phyloP scores from a whole-genome alignment of 2,797 vertebrate genomes.

The Mormyrus proboscirostris region DNA sequence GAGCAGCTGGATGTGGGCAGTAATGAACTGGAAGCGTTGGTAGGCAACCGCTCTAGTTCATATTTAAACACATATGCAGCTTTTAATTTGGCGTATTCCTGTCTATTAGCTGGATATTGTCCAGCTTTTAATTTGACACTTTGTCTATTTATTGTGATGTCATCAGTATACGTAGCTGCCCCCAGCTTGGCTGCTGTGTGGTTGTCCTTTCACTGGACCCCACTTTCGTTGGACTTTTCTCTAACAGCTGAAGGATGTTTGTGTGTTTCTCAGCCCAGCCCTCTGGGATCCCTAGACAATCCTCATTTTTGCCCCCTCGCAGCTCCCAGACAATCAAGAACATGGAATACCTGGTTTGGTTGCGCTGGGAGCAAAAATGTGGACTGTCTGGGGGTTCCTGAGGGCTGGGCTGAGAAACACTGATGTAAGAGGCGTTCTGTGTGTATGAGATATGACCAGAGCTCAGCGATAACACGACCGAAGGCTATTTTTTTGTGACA shows the following conservation, averaged over 20 bases:
- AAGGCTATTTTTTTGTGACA: neutral
- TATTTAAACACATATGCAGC: neutral
- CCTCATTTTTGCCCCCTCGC: neutral
- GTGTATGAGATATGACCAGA: neutral
- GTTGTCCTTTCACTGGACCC: neutral
- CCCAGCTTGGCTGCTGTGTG: neutral
- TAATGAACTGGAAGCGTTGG: conserved; percentile 73
- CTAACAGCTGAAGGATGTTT: neutral
- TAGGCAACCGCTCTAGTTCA: conserved; percentile 33
- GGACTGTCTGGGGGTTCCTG: neutral
- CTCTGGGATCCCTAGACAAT: neutral
- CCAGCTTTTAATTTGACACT: neutral
- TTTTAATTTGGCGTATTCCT: neutral
- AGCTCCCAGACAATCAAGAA: neutral
- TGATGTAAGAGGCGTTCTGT: neutral
- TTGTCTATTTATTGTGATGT: neutral
- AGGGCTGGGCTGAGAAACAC: neutral
- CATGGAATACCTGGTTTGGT: neutral
- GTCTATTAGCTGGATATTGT: neutral
- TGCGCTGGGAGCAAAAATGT: neutral
- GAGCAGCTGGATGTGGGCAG: conserved; percentile 73
- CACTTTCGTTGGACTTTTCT: neutral
- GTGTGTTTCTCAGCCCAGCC: neutral
- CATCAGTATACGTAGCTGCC: neutral
- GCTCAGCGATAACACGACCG: neutral